Evolutionary conservation across 2,797 vertebrate species (phyloP).

Genomic region (Bryconaethiops microstoma): DNA sequence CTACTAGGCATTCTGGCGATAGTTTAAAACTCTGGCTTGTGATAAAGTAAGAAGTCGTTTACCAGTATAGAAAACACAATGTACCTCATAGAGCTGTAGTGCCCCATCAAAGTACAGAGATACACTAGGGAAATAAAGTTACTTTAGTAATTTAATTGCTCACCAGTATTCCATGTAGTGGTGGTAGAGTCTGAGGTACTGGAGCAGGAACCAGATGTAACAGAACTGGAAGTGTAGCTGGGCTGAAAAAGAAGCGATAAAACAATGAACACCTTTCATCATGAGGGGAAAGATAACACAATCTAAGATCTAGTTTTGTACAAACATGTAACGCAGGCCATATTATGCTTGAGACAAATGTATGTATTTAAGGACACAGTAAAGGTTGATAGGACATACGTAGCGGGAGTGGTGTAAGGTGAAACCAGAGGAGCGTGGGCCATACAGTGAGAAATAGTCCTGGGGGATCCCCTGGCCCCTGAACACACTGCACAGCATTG

Average conservation of each 20-base stretch:
- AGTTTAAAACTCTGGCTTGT: background rate
- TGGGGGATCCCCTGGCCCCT: constrained; percentile 83
- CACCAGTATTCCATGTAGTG: constrained; percentile 87
- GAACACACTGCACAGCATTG: constrained; percentile 96
- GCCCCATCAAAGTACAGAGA: background rate
- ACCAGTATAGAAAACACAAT: background rate
- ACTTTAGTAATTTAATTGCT: background rate
- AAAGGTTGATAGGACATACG: constrained; percentile 70
- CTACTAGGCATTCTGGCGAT: background rate
- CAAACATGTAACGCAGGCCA: background rate
- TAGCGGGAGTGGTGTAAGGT: constrained; percentile 83
- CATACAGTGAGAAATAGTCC: constrained; percentile 77
- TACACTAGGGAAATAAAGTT: background rate
- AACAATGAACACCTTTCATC: background rate
- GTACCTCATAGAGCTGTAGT: background rate
- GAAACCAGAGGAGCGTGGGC: constrained; percentile 75
- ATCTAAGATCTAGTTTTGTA: background rate
- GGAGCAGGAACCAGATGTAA: constrained; percentile 89
- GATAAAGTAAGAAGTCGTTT: too few relatives aligned
- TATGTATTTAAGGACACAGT: background rate
- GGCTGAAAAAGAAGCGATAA: constrained; percentile 73
- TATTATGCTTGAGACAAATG: background rate
- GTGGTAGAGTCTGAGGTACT: constrained; percentile 89
- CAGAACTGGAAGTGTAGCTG: constrained; percentile 86
- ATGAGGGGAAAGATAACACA: background rate